Evolutionary conservation across 2,113 vertebrate genomes (phyloP).

Genomic region (Lagenorhynchus albirostris): DNA sequence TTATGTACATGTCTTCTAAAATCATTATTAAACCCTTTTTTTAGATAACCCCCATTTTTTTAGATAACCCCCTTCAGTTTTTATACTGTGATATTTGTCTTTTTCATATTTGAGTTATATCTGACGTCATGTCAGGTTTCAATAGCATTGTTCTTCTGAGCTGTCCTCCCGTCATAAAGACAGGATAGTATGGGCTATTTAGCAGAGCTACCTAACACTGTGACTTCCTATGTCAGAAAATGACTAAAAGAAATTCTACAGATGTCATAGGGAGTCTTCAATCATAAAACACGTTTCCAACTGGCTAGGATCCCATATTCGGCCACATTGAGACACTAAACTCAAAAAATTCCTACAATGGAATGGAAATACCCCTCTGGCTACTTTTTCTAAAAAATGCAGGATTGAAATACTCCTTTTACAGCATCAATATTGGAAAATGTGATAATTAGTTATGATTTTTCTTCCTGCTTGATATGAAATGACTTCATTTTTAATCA

Average conservation of each 20-base stretch:
- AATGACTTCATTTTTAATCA: not conserved
- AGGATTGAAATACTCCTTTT: not conserved
- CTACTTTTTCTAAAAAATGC: not conserved
- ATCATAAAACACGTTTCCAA: not conserved
- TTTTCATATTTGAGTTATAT: not conserved
- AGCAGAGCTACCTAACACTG: not conserved
- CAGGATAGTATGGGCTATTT: not conserved
- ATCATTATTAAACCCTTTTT: not conserved
- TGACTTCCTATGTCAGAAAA: not conserved
- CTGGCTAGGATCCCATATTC: not conserved
- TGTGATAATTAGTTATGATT: not conserved
- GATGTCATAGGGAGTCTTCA: not conserved
- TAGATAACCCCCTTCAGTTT: not conserved
- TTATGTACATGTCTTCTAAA: not conserved
- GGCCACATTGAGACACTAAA: not conserved
- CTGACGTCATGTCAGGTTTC: not conserved
- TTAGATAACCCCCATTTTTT: not conserved
- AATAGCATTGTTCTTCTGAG: not conserved
- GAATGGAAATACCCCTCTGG: not conserved
- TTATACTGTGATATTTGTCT: not conserved
- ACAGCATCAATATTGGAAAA: not conserved
- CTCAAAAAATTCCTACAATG: not conserved
- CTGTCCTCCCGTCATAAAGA: not conserved
- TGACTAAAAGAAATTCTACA: not conserved
- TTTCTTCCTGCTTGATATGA: not conserved